These are phyloP conservation scores for Phylloscopus whistleri DNA, from an alignment of 2,113 vertebrate genomes.

Conservation along the genomic window DNA sequence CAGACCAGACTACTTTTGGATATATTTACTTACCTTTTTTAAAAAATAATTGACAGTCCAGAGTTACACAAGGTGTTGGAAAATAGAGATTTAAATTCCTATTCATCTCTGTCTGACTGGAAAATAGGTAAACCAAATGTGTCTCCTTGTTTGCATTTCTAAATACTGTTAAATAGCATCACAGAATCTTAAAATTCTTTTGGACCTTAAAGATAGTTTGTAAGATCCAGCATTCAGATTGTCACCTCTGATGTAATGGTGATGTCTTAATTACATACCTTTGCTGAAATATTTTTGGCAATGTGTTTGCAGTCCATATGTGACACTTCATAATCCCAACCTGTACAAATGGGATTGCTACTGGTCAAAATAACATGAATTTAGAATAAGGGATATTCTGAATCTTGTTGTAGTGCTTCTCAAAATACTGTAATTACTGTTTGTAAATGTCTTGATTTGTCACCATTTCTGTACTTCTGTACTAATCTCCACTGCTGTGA, in stretches of 20 bases:
- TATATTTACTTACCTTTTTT: not conserved
- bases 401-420: not conserved
- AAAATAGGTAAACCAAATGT: not conserved
- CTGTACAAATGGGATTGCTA: not conserved
- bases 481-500: not conserved
- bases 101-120: accelerated
- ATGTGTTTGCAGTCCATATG: not conserved
- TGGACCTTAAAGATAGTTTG: not conserved
- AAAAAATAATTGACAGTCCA: not conserved
- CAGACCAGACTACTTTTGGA: not conserved
- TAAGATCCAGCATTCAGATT: not conserved
- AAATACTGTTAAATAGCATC: not conserved
- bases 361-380: not conserved
- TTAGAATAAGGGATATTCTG: not conserved
- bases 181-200: not conserved
- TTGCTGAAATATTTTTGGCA: not conserved
- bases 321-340: not conserved
- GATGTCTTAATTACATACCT: not conserved
- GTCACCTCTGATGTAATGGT: not conserved
- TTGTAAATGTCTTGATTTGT: not conserved
- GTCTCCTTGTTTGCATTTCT: not conserved
- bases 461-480: not conserved
- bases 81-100: not conserved
- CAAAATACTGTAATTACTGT: not conserved
- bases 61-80: not conserved